Evolutionary conservation across 2,113 vertebrate genomes (phyloP), one percentile per base, ranked within the genome.

Genomic region (Channa argus): DNA sequence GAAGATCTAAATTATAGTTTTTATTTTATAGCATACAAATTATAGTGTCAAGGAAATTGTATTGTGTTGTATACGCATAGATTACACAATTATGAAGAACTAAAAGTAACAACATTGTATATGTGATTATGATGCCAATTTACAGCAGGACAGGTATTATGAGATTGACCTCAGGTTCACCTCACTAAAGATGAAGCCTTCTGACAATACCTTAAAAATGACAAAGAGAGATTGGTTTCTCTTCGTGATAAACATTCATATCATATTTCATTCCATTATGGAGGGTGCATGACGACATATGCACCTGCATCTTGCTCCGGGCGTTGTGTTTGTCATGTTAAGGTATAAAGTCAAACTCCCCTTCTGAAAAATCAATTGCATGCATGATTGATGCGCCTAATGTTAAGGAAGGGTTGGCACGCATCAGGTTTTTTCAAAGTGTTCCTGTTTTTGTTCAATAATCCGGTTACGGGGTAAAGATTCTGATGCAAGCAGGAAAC

Each of bases 351-450:
- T 82, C 55, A 47, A 53, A 58, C 63, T 49, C 70, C 41, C 36
- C 54, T 59, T 52, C 70, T 7, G 71, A 55, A 80, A 80, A 84
- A 83, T 84, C 78, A 71, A 75, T 82, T 56, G 41, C 53, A 34
- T 68, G 44, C 51, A 63, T 85, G 49, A 90, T 63, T 78, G 84
- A 91, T 88, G 66, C 65, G 58, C 10, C n/a, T 12, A 34, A 45
- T 74, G 75, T 77, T 66, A 66, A 74, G 34, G 58, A 55, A 73
- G 54, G 36, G 24, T 46, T 79, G 55, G 70, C 68, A 79, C 74
- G 67, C 74, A 62, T 79, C 82, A 75, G 59, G 55, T 74, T 84
- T 72, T 51, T 65, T 74, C 39, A 14, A 60, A 52, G 76, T 55
- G 6, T 43, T 77, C 36, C 54, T 49, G 58, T 41, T 77, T 76